Percentiles rank a stretch among this genome's conserved stretches.
Evolutionary conservation across 2,113 vertebrate species (phyloP).

Genomic region (Cinclus mexicanus): DNA sequence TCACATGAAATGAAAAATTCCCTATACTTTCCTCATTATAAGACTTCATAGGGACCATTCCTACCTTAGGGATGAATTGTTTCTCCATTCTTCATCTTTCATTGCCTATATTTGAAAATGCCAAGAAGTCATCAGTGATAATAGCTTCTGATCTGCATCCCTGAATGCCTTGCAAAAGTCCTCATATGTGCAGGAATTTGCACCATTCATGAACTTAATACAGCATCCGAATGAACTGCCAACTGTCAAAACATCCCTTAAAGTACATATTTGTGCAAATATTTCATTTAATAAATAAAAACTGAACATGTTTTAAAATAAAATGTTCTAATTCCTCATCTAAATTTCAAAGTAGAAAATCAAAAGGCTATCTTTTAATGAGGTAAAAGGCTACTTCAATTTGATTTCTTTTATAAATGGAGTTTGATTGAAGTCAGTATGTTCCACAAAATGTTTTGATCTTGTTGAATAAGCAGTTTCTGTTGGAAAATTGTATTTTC

Average conservation of each 20-base stretch:
- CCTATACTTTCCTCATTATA: not conserved
- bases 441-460: slow-evolving; percentile 27
- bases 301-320: not conserved
- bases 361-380: slow-evolving; percentile 17
- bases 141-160: not conserved
- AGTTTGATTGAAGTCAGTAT: slow-evolving; percentile 24
- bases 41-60: not conserved
- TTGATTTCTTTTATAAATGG: slow-evolving; percentile 30
- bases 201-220: not conserved
- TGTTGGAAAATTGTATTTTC: slow-evolving; percentile 38
- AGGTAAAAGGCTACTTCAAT: slow-evolving; percentile 20
- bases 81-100: not conserved
- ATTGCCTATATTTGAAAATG: not conserved
- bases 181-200: accelerated
- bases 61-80: not conserved
- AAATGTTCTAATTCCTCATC: not conserved
- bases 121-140: not conserved
- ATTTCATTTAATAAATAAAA: not conserved
- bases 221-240: not conserved
- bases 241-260: not conserved
- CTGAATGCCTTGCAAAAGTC: not conserved
- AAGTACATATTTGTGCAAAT: not conserved
- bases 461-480: slow-evolving; percentile 54
- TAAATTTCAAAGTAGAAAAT: slow-evolving; percentile 33
- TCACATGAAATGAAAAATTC: not conserved